phyloP scores from a whole-genome alignment of 2,113 vertebrate species.

The Merops nubicus region DNA sequence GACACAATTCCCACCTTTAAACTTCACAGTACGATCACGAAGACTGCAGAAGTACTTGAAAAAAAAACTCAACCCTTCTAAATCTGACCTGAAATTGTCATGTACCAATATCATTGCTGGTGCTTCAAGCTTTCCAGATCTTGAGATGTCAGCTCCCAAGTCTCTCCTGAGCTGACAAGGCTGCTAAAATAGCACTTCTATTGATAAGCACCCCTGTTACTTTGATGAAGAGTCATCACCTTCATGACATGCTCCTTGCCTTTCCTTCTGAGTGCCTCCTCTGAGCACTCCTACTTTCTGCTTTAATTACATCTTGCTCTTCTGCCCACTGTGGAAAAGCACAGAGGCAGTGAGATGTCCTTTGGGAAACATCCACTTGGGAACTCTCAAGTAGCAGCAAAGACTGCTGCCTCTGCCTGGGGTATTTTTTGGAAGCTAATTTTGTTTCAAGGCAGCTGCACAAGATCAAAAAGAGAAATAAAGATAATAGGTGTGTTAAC shows the following conservation, averaged over 20 bases:
- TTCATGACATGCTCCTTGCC: neutral
- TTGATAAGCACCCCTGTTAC: neutral
- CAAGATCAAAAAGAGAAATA: neutral
- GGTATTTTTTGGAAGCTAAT: neutral
- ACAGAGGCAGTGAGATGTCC: neutral
- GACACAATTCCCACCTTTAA: neutral
- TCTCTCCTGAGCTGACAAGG: neutral
- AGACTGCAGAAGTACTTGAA: neutral
- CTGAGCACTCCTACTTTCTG: neutral
- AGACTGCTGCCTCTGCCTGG: neutral
- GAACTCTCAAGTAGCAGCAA: neutral
- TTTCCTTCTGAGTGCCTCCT: neutral
- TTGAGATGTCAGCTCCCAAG: neutral
- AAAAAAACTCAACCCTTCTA: neutral
- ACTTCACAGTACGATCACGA: neutral
- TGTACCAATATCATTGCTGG: neutral
- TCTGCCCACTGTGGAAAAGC: neutral
- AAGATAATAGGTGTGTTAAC: neutral
- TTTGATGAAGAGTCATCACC: neutral
- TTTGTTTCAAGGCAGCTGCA: neutral
- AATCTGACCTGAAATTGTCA: neutral
- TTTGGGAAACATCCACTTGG: neutral
- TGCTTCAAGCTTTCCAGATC: neutral
- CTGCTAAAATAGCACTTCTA: neutral
- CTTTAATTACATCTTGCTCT: neutral